A percentile compares a stretch with the other conserved stretches of the same genome.
These are phyloP conservation scores for Dermolepida albohirtum DNA, from an alignment of 2,888 invertebrate species.

Conservation along the genomic window DNA sequence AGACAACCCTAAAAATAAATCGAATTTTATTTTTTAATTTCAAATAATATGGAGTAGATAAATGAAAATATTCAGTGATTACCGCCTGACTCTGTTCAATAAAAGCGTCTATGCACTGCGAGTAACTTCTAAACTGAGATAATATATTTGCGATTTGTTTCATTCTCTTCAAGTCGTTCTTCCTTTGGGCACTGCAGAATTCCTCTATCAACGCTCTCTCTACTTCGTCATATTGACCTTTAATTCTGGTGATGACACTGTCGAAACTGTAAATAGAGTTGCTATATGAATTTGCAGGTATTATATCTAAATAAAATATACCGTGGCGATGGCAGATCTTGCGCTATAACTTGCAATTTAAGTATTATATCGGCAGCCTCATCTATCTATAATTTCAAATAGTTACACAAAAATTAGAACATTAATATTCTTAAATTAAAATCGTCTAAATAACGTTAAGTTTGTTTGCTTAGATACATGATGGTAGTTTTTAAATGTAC, in stretches of 20 bases:
- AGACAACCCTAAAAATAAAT: constrained; percentile 77
- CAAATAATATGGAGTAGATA: constrained; percentile 34
- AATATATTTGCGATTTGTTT: constrained; percentile 91
- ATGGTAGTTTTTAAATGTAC: no score
- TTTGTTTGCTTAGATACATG: no score
- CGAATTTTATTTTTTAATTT: no score
- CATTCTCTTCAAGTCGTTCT: constrained; percentile 89
- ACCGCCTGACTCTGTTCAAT: constrained; percentile 97
- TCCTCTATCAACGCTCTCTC: constrained; percentile 92
- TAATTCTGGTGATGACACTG: constrained; percentile 72
- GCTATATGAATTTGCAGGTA: background rate
- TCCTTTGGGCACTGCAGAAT: constrained; percentile 89
- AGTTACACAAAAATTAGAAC: no score
- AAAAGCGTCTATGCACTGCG: constrained; percentile 95
- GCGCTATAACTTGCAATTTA: constrained; percentile 93
- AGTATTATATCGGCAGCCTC: constrained; percentile 98
- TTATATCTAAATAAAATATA: constrained; percentile 56
- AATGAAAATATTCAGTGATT: constrained; percentile 45
- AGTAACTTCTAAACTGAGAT: constrained; percentile 96
- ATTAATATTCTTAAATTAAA: constrained; percentile 9
- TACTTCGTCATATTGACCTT: constrained; percentile 89
- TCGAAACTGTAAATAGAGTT: constrained; percentile 40
- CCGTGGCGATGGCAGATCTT: constrained; percentile 91
- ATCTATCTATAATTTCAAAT: constrained; percentile 73
- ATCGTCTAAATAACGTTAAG: no score